A percentile compares a stretch with the other conserved stretches of the same genome.
phyloP scores from a whole-genome alignment of 2,888 invertebrate genomes.

The Alitta virens region DNA sequence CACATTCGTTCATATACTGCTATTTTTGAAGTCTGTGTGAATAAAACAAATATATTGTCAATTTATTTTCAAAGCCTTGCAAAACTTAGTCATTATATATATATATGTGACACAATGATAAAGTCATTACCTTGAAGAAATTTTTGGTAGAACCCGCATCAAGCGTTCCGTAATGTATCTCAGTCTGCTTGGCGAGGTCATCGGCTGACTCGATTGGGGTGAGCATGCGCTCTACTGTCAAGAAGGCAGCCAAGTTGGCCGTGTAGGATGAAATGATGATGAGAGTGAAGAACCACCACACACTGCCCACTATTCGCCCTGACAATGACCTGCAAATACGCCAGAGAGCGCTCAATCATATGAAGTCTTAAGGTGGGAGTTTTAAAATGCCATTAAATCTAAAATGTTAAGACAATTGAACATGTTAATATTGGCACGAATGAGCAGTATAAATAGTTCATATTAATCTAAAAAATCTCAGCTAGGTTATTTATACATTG shows the following conservation, averaged over 20 bases:
- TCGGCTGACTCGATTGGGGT: constrained; percentile 90
- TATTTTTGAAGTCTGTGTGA: constrained; percentile 73
- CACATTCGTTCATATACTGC: constrained; percentile 94
- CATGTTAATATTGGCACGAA: too few species aligned
- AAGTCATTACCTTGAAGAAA: constrained; percentile 72
- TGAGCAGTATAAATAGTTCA: too few species aligned
- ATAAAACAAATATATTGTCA: constrained; percentile 1
- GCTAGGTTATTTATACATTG: too few species aligned
- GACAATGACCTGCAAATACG: constrained; percentile 69
- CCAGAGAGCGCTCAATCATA: too few species aligned
- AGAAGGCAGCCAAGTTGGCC: constrained; percentile 89
- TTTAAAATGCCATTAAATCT: too few species aligned
- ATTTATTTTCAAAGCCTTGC: too few species aligned
- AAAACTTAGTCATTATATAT: neutral
- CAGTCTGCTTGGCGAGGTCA: constrained; percentile 76
- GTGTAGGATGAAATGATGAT: constrained; percentile 98
- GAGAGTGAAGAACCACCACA: constrained; percentile 99
- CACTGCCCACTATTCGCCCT: constrained; percentile 92
- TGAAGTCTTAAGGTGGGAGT: too few species aligned
- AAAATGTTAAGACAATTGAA: too few species aligned
- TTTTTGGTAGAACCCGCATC: constrained; percentile 75
- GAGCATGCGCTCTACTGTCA: constrained; percentile 94
- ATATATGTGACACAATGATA: neutral
- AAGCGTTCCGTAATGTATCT: constrained; percentile 67
- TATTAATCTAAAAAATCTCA: too few species aligned